Conservation (phyloP, 2,888 invertebrate genomes). For the Diarsia mendica region DNA sequence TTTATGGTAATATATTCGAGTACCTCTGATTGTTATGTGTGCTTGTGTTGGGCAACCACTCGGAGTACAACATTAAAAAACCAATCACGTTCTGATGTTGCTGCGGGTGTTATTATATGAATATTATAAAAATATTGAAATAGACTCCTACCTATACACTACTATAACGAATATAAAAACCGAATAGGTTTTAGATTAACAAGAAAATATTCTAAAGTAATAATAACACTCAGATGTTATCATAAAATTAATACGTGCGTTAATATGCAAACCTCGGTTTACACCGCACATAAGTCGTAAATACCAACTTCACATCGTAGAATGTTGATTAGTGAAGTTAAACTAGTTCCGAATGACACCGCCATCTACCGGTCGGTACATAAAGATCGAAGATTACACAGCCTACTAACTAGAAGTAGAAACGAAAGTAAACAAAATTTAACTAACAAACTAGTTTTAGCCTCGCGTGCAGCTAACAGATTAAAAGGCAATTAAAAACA, state of each 20-base stretch:
- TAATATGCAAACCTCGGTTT: slow-evolving; percentile 69
- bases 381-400: slow-evolving; percentile 53
- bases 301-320: slow-evolving; percentile 63
- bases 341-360: slow-evolving; percentile 60
- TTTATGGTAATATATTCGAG: slow-evolving; percentile 55
- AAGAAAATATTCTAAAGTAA: slow-evolving; percentile 59
- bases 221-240: slow-evolving; percentile 63
- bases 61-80: slow-evolving; percentile 56
- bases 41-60: slow-evolving; percentile 58
- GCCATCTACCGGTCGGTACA: slow-evolving; percentile 44
- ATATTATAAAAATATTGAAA: slow-evolving; percentile 54
- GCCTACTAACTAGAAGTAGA: slow-evolving; percentile 47
- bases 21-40: slow-evolving; percentile 52
- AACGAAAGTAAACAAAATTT: slow-evolving; percentile 66
- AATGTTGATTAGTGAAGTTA: slow-evolving; percentile 68
- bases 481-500: slow-evolving; percentile 60
- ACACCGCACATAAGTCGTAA: slow-evolving; percentile 67
- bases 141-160: slow-evolving; percentile 7
- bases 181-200: slow-evolving; percentile 34
- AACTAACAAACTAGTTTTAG: slow-evolving; percentile 61
- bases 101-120: slow-evolving; percentile 41
- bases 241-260: slow-evolving; percentile 65
- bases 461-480: slow-evolving; percentile 57
- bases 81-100: slow-evolving; percentile 62
- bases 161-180: slow-evolving; percentile 27